Evolutionary conservation across 2,888 invertebrate species (phyloP).

Genomic region (Therioaphis trifolii): DNA sequence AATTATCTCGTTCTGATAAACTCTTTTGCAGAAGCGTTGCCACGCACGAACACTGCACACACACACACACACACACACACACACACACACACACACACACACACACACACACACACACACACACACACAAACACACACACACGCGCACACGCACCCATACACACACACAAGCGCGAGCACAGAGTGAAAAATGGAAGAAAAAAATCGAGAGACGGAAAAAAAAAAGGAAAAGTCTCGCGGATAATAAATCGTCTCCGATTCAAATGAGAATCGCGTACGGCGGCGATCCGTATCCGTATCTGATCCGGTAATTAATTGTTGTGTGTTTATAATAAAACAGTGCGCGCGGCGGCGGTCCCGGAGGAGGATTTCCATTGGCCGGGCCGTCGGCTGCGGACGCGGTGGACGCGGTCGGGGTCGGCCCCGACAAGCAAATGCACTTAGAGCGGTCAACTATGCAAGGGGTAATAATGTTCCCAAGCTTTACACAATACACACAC

Average conservation of each 20-base stretch:
- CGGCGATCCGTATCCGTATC: constrained; percentile 63
- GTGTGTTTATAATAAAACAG: constrained; percentile 63
- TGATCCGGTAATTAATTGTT: constrained; percentile 63
- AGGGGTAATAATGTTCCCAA: constrained; percentile 63
- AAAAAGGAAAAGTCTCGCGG: constrained; percentile 40
- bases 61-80: neutral
- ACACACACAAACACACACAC: neutral
- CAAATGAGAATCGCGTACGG: constrained; percentile 60
- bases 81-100: neutral
- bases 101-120: neutral
- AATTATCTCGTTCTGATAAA: neutral
- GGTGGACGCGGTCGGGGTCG: constrained; percentile 43
- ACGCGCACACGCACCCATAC: neutral
- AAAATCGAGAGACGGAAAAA: neutral
- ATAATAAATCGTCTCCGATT: constrained; percentile 60
- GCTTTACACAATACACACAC: constrained; percentile 28
- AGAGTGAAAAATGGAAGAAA: neutral
- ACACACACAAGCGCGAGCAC: neutral
- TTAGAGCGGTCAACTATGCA: constrained; percentile 63
- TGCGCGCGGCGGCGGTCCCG: constrained; percentile 11
- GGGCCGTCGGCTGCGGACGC: neutral
- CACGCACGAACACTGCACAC: neutral
- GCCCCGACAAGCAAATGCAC: constrained; percentile 61
- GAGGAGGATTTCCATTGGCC: constrained; percentile 56
- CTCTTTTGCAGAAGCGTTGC: too few relatives aligned